These are phyloP conservation scores for Edolisoma coerulescens DNA, from an alignment of 2,113 vertebrate species.

Conservation along the genomic window DNA sequence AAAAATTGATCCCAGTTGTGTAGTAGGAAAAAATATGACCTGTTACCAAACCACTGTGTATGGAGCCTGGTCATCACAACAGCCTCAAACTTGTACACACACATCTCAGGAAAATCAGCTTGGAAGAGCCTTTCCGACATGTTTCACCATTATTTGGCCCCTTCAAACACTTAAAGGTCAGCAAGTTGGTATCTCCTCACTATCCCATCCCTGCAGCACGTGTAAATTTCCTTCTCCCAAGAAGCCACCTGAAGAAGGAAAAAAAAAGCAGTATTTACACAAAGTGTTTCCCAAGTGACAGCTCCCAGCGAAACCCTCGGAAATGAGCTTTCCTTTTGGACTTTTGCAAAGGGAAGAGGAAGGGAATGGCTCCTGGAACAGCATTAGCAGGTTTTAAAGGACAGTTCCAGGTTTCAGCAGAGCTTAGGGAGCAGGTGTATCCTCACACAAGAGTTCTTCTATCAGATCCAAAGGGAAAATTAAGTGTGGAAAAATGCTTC, in stretches of 20 bases:
- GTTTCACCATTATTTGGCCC: fast-evolving
- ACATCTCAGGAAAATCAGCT: neutral
- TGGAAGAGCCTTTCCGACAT: fast-evolving
- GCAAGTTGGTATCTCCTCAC: slow-evolving; percentile 77
- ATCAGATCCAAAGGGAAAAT: neutral
- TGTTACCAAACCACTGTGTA: neutral
- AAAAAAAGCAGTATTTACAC: neutral
- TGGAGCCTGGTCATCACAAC: neutral
- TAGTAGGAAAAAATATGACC: neutral
- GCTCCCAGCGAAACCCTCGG: neutral
- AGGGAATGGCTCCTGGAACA: neutral
- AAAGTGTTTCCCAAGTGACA: neutral
- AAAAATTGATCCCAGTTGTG: neutral
- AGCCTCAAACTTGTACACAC: neutral
- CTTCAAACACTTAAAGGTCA: slow-evolving; percentile 39
- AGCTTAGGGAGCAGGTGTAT: neutral
- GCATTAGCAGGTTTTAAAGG: neutral
- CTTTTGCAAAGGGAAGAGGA: neutral
- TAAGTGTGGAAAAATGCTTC: fast-evolving
- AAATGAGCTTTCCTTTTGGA: neutral
- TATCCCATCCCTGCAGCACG: slow-evolving; percentile 74
- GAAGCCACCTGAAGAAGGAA: slow-evolving; percentile 61
- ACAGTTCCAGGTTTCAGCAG: neutral
- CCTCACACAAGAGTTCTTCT: neutral
- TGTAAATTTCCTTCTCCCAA: slow-evolving; percentile 77